phyloP scores from a whole-genome alignment of 2,113 vertebrate species.

The Coregonus clupeaformis region DNA sequence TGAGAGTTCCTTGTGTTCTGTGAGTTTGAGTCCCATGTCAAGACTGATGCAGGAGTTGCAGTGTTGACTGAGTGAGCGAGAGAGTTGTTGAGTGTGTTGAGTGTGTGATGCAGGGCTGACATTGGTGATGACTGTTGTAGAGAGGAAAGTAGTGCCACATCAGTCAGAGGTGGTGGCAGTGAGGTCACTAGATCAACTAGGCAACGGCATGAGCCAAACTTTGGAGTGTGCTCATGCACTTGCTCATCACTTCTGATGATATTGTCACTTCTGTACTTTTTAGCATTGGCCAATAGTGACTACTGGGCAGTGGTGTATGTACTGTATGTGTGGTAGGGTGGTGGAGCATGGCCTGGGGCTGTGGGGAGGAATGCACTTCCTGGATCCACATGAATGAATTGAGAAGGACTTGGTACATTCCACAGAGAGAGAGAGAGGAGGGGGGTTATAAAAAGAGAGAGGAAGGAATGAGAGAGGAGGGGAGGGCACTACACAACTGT shows the following conservation, averaged over 20 bases:
- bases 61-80: not conserved
- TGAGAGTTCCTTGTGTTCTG: constrained; percentile 3
- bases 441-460: not conserved
- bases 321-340: not conserved
- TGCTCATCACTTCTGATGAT: too few relatives aligned
- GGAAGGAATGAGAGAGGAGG: not conserved
- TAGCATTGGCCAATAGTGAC: not conserved
- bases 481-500: too few relatives aligned
- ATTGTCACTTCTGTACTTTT: not conserved
- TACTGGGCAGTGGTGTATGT: not conserved
- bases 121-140: too few relatives aligned
- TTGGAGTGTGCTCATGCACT: too few relatives aligned
- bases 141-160: too few relatives aligned
- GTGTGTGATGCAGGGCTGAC: too few relatives aligned
- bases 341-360: constrained; percentile 15
- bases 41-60: not conserved
- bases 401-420: not conserved
- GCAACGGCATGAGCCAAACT: too few relatives aligned
- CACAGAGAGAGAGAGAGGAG: constrained; percentile 3
- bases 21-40: constrained; percentile 12
- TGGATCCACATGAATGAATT: constrained; percentile 34
- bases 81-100: too few relatives aligned
- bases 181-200: too few relatives aligned
- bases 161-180: too few relatives aligned
- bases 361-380: constrained; percentile 31